These are phyloP conservation scores for Phyllotis vaccarum DNA, from an alignment of 2,797 vertebrate genomes.

Conservation along the genomic window DNA sequence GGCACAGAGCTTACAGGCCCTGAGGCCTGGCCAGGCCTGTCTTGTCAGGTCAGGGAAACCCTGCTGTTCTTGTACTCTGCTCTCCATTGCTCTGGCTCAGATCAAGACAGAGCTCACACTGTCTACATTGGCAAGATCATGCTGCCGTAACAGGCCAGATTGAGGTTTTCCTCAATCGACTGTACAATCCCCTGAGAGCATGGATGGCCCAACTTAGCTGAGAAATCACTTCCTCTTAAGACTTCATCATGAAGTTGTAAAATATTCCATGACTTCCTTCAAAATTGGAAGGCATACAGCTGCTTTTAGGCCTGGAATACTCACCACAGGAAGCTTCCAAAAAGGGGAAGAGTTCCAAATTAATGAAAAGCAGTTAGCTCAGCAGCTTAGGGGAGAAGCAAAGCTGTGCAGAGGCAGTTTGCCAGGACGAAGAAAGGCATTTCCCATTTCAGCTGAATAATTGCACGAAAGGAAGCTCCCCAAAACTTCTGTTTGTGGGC, in stretches of 20 bases:
- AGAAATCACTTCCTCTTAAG: slow-evolving; percentile 81
- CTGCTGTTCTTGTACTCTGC: slow-evolving; percentile 24
- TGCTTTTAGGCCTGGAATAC: slow-evolving; percentile 69
- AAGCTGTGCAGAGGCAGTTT: slow-evolving; percentile 30
- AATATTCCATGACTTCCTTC: slow-evolving; percentile 83
- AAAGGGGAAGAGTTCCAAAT: slow-evolving; percentile 78
- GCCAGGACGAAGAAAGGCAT: slow-evolving; percentile 44
- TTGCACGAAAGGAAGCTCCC: background rate
- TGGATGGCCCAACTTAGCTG: slow-evolving; percentile 67
- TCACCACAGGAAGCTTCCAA: slow-evolving; percentile 66
- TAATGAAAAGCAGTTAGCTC: slow-evolving; percentile 70
- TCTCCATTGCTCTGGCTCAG: slow-evolving; percentile 35
- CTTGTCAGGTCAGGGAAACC: slow-evolving; percentile 58
- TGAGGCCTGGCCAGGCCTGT: slow-evolving; percentile 28
- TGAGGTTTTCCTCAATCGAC: slow-evolving; percentile 72
- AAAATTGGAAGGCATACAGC: slow-evolving; percentile 71
- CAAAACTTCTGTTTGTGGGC: slow-evolving; percentile 12
- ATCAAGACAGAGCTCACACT: background rate
- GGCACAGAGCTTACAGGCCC: slow-evolving; percentile 9
- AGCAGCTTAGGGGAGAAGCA: slow-evolving; percentile 35
- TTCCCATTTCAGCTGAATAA: slow-evolving; percentile 42
- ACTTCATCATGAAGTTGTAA: slow-evolving; percentile 81
- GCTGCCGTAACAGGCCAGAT: slow-evolving; percentile 61
- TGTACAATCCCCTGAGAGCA: slow-evolving; percentile 75
- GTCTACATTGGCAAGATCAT: slow-evolving; percentile 73